Evolutionary conservation across 2,888 invertebrate genomes (phyloP), one percentile per base, ranked within the genome.

Genomic region (Drosophila pseudotalamancana): DNA sequence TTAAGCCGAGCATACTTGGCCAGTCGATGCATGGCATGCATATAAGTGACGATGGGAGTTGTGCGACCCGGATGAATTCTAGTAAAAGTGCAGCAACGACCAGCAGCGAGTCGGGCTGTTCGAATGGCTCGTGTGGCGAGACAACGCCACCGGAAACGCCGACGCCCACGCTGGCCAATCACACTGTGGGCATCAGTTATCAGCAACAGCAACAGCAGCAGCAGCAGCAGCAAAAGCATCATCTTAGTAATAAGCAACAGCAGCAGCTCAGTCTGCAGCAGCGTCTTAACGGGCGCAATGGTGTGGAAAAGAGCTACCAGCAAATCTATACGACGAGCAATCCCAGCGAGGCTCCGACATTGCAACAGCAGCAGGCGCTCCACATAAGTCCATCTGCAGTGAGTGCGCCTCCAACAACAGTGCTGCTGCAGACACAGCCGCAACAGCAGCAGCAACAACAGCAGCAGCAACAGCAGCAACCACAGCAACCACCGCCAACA

Each of bases 81-180:
- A 89, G 84, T 60, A 90, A 91, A 65, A 89, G 89, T 66, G 74
- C 83, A 9, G 64, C 87, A 5, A 77, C 84, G 16, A 82, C 82
- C 6, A 91, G 90, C 27, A 91, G 91, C 66, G 91, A 91, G 72
- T 90, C 91, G 2, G 91, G 91, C 23, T 91, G 91, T 64, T 91
- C 91, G n/a, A 88, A 91, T 71, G 90, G 91, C 19, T 91, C 91
- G n/a, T 89, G 89, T 11, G 91, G 90, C 18, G 91, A 92, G 45
- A 84, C 88, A 62, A 89, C 91, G 46, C 91, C 91, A 39, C 91
- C 92, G 31, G 91, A 91, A 65, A 91, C 91, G 53, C 91, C 91
- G 27, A 90, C 88, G 27, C 77, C 89, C 55, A 71, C 89, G 59
- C 71, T 75, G 40, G 83, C 66, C 29, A 72, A 87, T 35, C 78